Evolutionary conservation across 1,140 invertebrate species (phyloP), one percentile per base, ranked within the genome.

Genomic region (Paraescarpia echinospica): DNA sequence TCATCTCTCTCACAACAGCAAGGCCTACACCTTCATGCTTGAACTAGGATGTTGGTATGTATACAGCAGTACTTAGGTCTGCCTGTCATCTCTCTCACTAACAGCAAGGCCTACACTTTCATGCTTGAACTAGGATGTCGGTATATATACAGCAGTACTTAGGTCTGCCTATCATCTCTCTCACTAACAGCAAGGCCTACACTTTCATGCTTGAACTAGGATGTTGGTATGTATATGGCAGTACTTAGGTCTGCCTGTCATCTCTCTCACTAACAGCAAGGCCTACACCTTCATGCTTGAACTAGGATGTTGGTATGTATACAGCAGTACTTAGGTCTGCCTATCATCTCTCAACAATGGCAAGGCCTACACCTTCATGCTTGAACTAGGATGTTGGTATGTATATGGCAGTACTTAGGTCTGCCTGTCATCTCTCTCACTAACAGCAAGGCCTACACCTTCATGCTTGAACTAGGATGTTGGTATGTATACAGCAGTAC

Each of bases 361-460:
- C 22, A 97, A 97, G 95, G 97, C 97, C 34, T 98, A 97, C 94
- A 97, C 97, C 34, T 98, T 97, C 94, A 97, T 97, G 93, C 94
- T 96, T 91, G 97, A 97, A 93, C 95, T 98, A 92, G 96, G 96
- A 92, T 96, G 97, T 22, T 98, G 97, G 98, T 97, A 95, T 96
- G 96, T 95, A 27, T 12, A 41, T 12, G 12, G 88, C 33, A n/a
- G n/a, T n/a, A n/a, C n/a, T n/a, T n/a, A 92, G 97, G 97, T 48
- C 96, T 97, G 93, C 97, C 97, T 1, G 95, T 98, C 92, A 95
- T 98, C 91, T 96, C 97, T 41, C 95, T 98, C 33, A 97, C 97
- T 27, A 97, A 97, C 94, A 97, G 97, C 22, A 97, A 97, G 95
- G 97, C 97, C 34, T 98, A 97, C 94, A 97, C 97, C 34, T 98